Conservation (phyloP, 2,888 invertebrate genomes). For the Polyommatus iphigenia region DNA sequence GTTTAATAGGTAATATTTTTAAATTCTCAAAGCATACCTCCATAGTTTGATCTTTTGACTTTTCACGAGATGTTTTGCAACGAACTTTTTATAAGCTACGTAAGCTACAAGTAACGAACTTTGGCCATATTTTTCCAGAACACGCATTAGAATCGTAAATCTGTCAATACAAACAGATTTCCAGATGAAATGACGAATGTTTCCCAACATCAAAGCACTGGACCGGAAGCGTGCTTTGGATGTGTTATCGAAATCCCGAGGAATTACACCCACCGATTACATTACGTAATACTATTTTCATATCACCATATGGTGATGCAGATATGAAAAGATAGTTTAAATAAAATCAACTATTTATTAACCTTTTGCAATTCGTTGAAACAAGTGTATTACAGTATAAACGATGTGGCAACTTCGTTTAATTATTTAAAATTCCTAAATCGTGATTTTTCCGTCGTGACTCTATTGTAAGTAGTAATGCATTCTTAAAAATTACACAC, state of each 20-base stretch:
- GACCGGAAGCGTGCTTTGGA: slow-evolving; percentile 36
- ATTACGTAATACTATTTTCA: slow-evolving; percentile 17
- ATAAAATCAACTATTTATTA: background rate
- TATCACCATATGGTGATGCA: background rate
- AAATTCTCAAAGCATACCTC: too few relatives aligned
- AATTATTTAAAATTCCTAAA: too few relatives aligned
- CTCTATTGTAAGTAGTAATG: too few relatives aligned
- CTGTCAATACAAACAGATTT: slow-evolving; percentile 47
- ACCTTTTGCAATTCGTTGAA: too few relatives aligned
- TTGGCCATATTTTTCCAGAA: slow-evolving; percentile 40
- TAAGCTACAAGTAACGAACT: slow-evolving; percentile 13
- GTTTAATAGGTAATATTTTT: too few relatives aligned
- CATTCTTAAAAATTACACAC: too few relatives aligned
- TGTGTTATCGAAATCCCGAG: slow-evolving; percentile 26
- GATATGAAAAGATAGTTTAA: background rate
- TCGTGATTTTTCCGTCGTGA: too few relatives aligned
- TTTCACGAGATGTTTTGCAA: background rate
- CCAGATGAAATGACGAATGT: slow-evolving; percentile 45
- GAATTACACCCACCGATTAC: slow-evolving; percentile 20
- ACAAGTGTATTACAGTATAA: too few relatives aligned
- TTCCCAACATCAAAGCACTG: slow-evolving; percentile 46
- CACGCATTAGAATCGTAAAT: slow-evolving; percentile 46
- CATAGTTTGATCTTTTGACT: background rate
- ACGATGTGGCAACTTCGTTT: too few relatives aligned
- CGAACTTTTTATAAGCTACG: background rate